Evolutionary conservation across 2,888 invertebrate genomes (phyloP).

Genomic region (Neoitamus cyanurus): DNA sequence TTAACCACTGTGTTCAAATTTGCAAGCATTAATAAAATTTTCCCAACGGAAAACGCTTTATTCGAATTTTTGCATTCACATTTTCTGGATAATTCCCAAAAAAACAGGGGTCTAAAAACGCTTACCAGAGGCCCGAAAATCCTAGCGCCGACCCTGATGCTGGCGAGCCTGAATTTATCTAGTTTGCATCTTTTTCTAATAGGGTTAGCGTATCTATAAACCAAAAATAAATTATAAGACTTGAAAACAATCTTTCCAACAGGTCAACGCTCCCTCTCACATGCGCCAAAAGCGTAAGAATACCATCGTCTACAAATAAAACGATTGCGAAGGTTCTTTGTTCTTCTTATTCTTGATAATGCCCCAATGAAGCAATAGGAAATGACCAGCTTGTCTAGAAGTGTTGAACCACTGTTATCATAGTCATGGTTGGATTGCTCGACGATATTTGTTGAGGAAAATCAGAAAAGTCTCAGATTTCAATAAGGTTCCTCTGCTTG

Average conservation of each 20-base stretch:
- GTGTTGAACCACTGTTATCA: neutral
- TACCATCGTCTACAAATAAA: neutral
- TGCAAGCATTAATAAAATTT: too few species aligned
- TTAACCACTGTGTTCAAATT: too few species aligned
- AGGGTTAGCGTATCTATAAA: too few species aligned
- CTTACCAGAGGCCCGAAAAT: too few species aligned
- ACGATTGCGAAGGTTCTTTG: neutral
- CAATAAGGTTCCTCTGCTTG: neutral
- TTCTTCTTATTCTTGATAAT: neutral
- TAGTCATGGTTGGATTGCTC: neutral
- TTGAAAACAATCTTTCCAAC: neutral
- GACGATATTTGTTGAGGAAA: neutral
- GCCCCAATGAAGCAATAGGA: neutral
- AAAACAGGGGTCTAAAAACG: too few species aligned
- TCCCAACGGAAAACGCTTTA: too few species aligned
- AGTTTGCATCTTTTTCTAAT: too few species aligned
- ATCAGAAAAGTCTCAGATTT: neutral
- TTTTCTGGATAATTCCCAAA: too few species aligned
- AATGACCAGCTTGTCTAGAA: neutral
- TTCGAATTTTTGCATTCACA: too few species aligned
- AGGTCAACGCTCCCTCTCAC: neutral
- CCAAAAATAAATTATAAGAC: too few species aligned
- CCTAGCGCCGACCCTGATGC: too few species aligned
- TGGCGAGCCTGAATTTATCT: too few species aligned
- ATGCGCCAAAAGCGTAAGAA: neutral